Base-by-base conservation (phyloP, 1,140 invertebrate genomes). In the Scaptomyza hsui region DNA sequence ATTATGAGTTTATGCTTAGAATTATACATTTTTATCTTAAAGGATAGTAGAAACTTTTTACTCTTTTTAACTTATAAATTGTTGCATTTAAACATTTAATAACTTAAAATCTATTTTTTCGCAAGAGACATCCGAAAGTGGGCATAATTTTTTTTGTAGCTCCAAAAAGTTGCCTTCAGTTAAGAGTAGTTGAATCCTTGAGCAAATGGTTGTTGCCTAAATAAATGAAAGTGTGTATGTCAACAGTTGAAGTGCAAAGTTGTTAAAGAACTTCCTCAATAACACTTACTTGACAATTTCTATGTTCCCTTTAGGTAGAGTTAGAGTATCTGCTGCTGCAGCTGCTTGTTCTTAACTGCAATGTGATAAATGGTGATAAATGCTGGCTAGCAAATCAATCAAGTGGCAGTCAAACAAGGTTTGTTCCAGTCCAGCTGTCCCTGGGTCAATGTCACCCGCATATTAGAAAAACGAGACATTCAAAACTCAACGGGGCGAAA, bases 341-440 rank as follows among this genome's bases (percentile, higher is more conserved):
- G 61, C 68, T 72, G 61, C n/a, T n/a, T n/a, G 29, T 39, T 9
- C 10, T 9, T 12, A 16, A 21, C 41, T 16, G 29, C n/a, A 39
- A 12, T 4, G 12, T 4, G n/a, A n/a, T n/a, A n/a, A n/a, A n/a
- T n/a, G 15, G 5, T 60, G 21, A 45, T 41, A 21, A 64, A 52
- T 67, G 69, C 52, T 47, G 48, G 48, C 72, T 68, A 49, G 72
- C 55, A 51, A 74, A 78, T 79, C 76, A 79, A 79, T 79, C 76
- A 79, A 42, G 45, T 44, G 60, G 35, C 67, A 32, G 42, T 26
- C 29, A 16, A 24, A 45, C 32, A 29, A 24, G 7, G 7, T 12
- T 44, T 24, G 19, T 41, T 49, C 10, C 44, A 42, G 47, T 49
- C 6, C 44, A 51, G 55, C 53, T 65, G 53, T 15, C 15, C 6